phyloP scores from a whole-genome alignment of 2,888 invertebrate species.

The Kryphioiulus occultus region DNA sequence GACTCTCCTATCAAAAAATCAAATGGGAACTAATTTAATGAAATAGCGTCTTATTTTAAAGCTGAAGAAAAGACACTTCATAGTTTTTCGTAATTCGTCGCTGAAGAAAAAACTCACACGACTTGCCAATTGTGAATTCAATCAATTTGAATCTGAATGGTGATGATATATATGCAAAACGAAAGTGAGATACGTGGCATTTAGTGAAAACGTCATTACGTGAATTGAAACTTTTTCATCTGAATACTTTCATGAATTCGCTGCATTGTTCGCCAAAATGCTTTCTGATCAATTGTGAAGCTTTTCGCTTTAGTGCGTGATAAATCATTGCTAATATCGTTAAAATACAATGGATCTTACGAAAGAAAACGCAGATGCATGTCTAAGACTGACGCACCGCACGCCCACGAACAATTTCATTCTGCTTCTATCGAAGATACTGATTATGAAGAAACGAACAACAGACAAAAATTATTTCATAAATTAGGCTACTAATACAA shows the following conservation, averaged over 20 bases:
- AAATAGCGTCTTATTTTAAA: too few relatives aligned
- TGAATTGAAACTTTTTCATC: neutral
- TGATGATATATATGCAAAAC: neutral
- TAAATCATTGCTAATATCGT: slow-evolving; percentile 5
- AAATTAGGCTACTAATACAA: neutral
- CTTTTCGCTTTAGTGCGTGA: neutral
- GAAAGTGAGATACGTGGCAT: neutral
- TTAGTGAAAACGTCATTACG: neutral
- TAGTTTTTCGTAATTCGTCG: neutral
- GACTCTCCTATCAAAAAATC: too few relatives aligned
- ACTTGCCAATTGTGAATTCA: neutral
- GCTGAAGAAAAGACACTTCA: too few relatives aligned
- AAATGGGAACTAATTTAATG: too few relatives aligned
- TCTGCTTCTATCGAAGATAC: neutral
- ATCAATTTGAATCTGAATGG: neutral
- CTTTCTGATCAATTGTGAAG: slow-evolving; percentile 5
- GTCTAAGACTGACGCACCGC: neutral
- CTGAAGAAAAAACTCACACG: neutral
- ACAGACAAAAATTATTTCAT: neutral
- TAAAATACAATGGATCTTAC: neutral
- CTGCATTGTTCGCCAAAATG: neutral
- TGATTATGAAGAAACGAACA: neutral
- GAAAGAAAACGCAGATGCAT: neutral
- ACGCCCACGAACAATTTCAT: neutral
- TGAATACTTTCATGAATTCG: neutral